These are phyloP conservation scores for Agrenia bidenticulata DNA, from an alignment of 2,888 invertebrate species.

Conservation along the genomic window DNA sequence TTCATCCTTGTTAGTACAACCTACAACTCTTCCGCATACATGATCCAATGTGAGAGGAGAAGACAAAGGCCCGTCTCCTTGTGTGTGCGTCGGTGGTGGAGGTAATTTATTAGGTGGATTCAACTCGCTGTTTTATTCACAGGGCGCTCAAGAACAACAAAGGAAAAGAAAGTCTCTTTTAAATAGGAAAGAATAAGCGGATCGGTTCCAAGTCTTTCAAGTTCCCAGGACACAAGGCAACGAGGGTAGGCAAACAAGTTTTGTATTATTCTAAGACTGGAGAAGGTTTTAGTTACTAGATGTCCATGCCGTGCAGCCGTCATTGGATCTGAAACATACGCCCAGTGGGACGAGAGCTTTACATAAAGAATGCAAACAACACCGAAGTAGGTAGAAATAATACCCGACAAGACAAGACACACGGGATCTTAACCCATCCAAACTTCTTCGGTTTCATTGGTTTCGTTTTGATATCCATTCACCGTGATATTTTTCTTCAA, in stretches of 20 bases:
- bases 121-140: slow-evolving; percentile 7
- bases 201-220: neutral
- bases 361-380: slow-evolving; percentile 3
- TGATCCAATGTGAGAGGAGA: neutral
- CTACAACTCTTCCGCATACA: neutral
- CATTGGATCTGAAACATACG: slow-evolving; percentile 6
- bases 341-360: slow-evolving; percentile 10
- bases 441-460: no score
- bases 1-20: neutral
- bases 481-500: no score
- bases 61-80: slow-evolving; percentile 3
- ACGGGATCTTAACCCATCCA: no score
- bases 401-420: slow-evolving; percentile 5
- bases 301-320: neutral
- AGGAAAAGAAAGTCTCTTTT: slow-evolving; percentile 1
- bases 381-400: neutral
- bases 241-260: no score
- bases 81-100: neutral
- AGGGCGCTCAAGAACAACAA: slow-evolving; percentile 1
- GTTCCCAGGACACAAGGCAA: no score
- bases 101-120: slow-evolving; percentile 10
- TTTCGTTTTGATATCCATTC: no score
- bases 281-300: neutral
- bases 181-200: neutral
- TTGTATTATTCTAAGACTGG: no score